Conservation (phyloP, 2,113 vertebrate genomes). For the Pelecanus crispus region DNA sequence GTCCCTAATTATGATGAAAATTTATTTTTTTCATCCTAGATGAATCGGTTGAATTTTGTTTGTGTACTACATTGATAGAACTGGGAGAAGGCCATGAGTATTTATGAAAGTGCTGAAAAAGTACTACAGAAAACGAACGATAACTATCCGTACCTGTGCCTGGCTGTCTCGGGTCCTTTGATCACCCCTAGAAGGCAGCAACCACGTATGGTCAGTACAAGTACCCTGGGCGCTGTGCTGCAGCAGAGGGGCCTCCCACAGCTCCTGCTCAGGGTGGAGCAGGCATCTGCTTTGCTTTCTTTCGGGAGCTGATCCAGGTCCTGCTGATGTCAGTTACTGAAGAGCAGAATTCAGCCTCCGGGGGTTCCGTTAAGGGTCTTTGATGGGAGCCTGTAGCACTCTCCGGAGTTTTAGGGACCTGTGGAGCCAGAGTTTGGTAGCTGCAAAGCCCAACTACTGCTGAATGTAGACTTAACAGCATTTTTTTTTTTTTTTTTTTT, state of each 20-base stretch:
- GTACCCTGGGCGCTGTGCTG: neutral
- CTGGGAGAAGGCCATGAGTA: neutral
- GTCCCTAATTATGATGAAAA: neutral
- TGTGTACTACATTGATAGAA: neutral
- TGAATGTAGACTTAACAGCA: neutral
- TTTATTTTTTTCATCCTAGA: neutral
- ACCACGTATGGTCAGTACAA: accelerated
- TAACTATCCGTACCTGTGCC: neutral
- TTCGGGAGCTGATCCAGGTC: neutral
- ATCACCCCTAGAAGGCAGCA: neutral
- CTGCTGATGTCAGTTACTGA: neutral
- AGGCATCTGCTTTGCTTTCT: neutral
- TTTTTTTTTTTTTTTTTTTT: neutral
- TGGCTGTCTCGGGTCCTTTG: neutral
- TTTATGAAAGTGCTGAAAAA: neutral
- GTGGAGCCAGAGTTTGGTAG: neutral
- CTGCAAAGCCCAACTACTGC: neutral
- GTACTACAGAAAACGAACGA: neutral
- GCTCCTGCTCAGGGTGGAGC: neutral
- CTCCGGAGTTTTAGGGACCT: neutral
- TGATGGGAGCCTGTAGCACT: neutral
- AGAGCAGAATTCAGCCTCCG: neutral
- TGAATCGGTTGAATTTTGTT: neutral
- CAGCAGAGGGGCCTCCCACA: neutral
- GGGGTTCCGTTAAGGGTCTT: accelerated